phyloP scores from a whole-genome alignment of 2,797 vertebrate species.

The Mormyrus hasselquistii region DNA sequence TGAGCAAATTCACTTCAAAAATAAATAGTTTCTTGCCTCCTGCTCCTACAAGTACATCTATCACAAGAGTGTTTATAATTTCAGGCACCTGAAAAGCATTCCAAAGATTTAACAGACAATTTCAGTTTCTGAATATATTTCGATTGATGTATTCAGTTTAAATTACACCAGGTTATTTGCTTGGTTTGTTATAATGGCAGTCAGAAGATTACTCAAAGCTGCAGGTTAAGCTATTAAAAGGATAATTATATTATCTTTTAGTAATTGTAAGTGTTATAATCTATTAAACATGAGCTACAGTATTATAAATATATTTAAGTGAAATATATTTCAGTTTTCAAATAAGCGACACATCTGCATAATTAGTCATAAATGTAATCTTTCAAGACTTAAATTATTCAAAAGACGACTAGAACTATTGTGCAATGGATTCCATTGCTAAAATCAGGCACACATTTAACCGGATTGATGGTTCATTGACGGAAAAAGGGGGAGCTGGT shows the following conservation, averaged over 20 bases:
- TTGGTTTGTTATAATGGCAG: background rate
- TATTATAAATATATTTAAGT: slow-evolving; percentile 1
- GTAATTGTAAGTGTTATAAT: background rate
- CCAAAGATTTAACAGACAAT: background rate
- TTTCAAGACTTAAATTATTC: slow-evolving; percentile 2
- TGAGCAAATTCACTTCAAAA: background rate
- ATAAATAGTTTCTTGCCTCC: background rate
- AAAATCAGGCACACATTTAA: background rate
- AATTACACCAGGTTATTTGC: background rate
- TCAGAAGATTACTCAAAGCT: background rate
- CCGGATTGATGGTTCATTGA: background rate
- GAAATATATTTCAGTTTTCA: background rate
- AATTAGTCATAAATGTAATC: background rate
- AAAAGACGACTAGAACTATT: background rate
- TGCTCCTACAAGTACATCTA: background rate
- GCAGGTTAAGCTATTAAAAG: background rate
- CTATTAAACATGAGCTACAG: background rate
- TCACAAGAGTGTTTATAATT: background rate
- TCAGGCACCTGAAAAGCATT: background rate
- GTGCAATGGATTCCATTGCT: background rate
- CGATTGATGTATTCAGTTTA: background rate
- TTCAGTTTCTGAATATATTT: background rate
- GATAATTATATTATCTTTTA: background rate
- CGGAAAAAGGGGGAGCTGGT: background rate
- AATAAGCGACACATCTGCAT: background rate